Conservation (phyloP, 2,888 invertebrate genomes). For the Ramazzottius varieornatus region DNA sequence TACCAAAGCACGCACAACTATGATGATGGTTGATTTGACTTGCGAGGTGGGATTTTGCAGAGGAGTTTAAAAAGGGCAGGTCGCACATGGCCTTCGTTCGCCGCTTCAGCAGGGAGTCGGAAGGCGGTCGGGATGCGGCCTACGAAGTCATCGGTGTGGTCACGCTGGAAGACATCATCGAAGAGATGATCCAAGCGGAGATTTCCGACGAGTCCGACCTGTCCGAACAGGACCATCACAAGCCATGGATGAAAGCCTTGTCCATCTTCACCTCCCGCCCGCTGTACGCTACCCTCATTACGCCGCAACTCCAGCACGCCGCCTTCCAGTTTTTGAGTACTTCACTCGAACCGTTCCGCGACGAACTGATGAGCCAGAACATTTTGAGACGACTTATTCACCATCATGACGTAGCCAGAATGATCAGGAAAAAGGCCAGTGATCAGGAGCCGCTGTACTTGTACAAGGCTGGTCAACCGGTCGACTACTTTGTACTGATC, state of each 20-base stretch:
- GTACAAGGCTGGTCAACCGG: constrained; percentile 20
- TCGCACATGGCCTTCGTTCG: constrained; percentile 28
- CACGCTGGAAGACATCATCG: constrained; percentile 29
- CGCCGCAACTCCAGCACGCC: constrained; percentile 24
- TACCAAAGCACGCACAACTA: no score
- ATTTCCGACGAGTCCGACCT: constrained; percentile 31
- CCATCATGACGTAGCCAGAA: not conserved
- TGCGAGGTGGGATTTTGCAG: constrained; percentile 8
- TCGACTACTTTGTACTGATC: constrained; percentile 26
- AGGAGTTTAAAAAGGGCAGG: constrained; percentile 27
- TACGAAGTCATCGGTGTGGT: constrained; percentile 26
- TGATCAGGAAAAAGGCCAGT: constrained; percentile 9
- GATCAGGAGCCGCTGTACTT: constrained; percentile 12
- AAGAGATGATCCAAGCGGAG: constrained; percentile 29
- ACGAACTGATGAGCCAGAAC: not conserved
- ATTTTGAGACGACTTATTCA: not conserved
- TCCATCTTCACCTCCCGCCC: not conserved
- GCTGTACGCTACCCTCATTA: constrained; percentile 11
- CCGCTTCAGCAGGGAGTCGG: constrained; percentile 20
- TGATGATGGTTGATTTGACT: no score
- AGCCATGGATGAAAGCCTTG: not conserved
- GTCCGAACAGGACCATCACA: constrained; percentile 12
- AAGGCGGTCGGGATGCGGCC: constrained; percentile 18
- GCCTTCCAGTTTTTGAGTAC: constrained; percentile 26
- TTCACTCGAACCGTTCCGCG: not conserved